These are phyloP conservation scores for Panorpa germanica DNA, from an alignment of 2,888 invertebrate genomes.

Conservation along the genomic window DNA sequence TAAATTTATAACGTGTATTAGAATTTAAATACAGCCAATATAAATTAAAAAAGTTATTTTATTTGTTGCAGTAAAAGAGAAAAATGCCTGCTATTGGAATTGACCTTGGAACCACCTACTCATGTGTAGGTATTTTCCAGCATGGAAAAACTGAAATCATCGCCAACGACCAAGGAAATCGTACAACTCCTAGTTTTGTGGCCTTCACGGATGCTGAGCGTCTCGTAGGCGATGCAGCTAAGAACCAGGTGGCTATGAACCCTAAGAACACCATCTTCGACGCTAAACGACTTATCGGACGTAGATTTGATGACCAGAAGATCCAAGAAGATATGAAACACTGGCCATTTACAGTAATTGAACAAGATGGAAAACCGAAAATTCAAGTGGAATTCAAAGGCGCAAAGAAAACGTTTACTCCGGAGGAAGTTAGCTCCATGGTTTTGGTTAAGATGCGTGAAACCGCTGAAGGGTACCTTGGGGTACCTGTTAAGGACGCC, in stretches of 20 bases:
- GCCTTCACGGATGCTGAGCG: constrained; percentile 51
- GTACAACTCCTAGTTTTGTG: constrained; percentile 68
- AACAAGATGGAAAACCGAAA: constrained; percentile 43
- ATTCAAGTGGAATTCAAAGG: constrained; percentile 47
- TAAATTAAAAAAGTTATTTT: too few relatives aligned
- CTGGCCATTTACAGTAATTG: constrained; percentile 64
- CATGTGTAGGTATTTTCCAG: constrained; percentile 67
- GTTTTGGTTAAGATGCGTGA: constrained; percentile 40
- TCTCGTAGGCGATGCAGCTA: constrained; percentile 51
- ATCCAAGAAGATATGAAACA: constrained; percentile 65
- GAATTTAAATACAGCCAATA: too few relatives aligned
- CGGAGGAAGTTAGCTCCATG: constrained; percentile 56
- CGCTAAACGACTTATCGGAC: constrained; percentile 57
- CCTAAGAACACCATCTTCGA: constrained; percentile 56
- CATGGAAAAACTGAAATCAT: constrained; percentile 70
- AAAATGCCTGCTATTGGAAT: constrained; percentile 53
- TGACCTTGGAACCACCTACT: constrained; percentile 74
- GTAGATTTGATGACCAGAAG: constrained; percentile 47
- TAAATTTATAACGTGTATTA: too few relatives aligned
- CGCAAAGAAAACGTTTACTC: constrained; percentile 39
- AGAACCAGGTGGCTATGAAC: constrained; percentile 53
- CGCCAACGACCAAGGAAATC: constrained; percentile 65
- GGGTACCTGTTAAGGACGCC: constrained; percentile 44
- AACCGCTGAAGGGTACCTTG: constrained; percentile 54
- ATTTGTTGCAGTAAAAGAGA: too few relatives aligned